A percentile compares a stretch with the other conserved stretches of the same genome.
phyloP scores from a whole-genome alignment of 2,797 vertebrate genomes.

The Characodon lateralis region DNA sequence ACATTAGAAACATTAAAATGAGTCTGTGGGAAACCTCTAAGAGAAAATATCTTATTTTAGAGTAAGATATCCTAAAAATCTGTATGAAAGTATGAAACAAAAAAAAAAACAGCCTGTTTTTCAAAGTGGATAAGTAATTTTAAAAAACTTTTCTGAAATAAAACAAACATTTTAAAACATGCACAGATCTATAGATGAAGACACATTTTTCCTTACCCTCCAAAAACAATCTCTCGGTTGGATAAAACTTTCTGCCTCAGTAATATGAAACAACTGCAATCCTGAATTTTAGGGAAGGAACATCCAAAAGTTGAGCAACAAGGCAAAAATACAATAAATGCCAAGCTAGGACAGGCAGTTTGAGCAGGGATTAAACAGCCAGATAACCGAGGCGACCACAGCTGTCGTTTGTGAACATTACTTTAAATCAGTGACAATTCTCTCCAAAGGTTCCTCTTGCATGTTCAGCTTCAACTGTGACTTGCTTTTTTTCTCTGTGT shows the following conservation, averaged over 20 bases:
- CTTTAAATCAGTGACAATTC: not conserved
- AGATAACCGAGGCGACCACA: not conserved
- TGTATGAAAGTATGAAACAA: not conserved
- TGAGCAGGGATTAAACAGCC: not conserved
- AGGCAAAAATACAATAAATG: not conserved
- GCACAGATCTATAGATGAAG: not conserved
- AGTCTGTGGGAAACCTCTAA: not conserved
- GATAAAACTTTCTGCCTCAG: not conserved
- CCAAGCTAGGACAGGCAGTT: not conserved
- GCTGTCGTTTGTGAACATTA: not conserved
- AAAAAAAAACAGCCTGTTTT: not conserved
- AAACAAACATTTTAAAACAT: not conserved
- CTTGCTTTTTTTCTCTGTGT: not conserved
- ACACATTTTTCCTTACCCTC: not conserved
- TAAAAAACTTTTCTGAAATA: not conserved
- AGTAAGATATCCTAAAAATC: not conserved
- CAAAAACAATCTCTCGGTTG: not conserved
- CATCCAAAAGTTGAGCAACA: not conserved
- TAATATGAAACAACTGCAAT: not conserved
- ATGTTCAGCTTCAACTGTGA: not conserved
- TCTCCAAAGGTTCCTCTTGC: not conserved
- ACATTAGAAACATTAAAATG: not conserved
- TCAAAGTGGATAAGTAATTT: not conserved
- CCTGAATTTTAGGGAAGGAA: not conserved
- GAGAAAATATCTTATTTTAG: not conserved